Evolutionary conservation across 1,140 invertebrate species (phyloP).

Genomic region (Neelides sp.): DNA sequence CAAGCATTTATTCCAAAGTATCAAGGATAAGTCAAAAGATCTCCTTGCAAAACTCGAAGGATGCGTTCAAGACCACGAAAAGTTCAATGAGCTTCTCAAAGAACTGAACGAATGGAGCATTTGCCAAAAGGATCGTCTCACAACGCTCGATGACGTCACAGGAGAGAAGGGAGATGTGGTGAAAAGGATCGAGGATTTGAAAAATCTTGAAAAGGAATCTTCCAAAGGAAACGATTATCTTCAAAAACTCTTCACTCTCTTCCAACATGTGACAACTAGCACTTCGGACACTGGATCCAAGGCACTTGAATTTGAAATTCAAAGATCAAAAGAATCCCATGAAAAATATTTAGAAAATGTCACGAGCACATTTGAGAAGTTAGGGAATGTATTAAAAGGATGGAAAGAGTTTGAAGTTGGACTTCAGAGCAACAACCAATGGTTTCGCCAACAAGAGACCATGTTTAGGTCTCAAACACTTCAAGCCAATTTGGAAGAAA

Average conservation of each 20-base stretch:
- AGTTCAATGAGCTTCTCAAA: conserved; percentile 56
- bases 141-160: conserved; percentile 59
- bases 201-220: conserved; percentile 54
- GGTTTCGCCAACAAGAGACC: conserved; percentile 70
- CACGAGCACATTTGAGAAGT: conserved; percentile 33
- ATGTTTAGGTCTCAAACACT: conserved; percentile 72
- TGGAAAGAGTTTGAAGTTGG: conserved; percentile 79
- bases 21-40: conserved; percentile 39
- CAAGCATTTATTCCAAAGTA: conserved; percentile 62
- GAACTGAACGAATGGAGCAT: conserved; percentile 65
- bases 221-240: conserved; percentile 57
- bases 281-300: conserved; percentile 48
- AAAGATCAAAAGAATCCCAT: not conserved
- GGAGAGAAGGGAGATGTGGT: conserved; percentile 68
- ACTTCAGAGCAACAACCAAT: conserved; percentile 62
- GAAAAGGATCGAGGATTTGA: conserved; percentile 55
- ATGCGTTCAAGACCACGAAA: conserved; percentile 71
- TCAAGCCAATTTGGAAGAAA: conserved; percentile 64
- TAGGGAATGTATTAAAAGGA: conserved; percentile 58
- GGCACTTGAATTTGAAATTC: conserved; percentile 16
- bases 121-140: conserved; percentile 58
- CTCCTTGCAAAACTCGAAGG: conserved; percentile 69
- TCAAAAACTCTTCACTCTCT: conserved; percentile 52
- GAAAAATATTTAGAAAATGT: not conserved
- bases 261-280: conserved; percentile 56